Base-by-base conservation (phyloP, 1,140 invertebrate species). In the Heliconius hewitsoni region DNA sequence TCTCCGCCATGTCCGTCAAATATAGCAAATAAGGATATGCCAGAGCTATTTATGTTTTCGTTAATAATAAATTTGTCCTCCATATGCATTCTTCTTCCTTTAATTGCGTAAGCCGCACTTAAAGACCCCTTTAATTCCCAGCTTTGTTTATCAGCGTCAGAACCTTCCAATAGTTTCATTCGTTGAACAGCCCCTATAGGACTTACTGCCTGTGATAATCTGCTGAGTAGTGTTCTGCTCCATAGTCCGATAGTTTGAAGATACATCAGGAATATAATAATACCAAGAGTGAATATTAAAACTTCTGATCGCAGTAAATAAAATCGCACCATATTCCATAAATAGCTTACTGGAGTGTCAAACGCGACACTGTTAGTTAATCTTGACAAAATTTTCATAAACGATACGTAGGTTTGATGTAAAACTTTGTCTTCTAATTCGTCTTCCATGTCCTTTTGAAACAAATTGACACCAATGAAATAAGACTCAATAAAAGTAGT, bases 1-100 rank as follows among this genome's bases (percentile, higher is more conserved):
- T 98, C 97, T 73, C 98, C 98, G 76, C 98, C 98, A 94, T 99
- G 98, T 1, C 98, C 98, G 95, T 99, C 98, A 93, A 99, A 99
- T 76, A 99, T 96, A 57, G 98, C 98, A 95, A 98, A 99, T 71
- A 99, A 95, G 2, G 97, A 97, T 74, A 98, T 96, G 37, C 96
- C 96, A 30, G 96, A 97, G 78, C 96, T 95, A 85, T 97, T 96
- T 46, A 97, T 96, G 86, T 98, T 97, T 89, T 97, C 96, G 80
- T 97, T 96, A 50, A 98, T 96, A 66, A 97, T 97, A 91, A 98
- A 98, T 83, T 98, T 96, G 93, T 99, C 98, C 96, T 99, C 98
- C 98, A 99, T 99, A 75, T 97, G 96, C 74, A 97, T 96, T 89
- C 98, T 95, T 71, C 98, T 95, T 19, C 98, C 98, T 92, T 98